phyloP scores from a whole-genome alignment of 2,797 vertebrate species.

The Triplophysa bombifrons region DNA sequence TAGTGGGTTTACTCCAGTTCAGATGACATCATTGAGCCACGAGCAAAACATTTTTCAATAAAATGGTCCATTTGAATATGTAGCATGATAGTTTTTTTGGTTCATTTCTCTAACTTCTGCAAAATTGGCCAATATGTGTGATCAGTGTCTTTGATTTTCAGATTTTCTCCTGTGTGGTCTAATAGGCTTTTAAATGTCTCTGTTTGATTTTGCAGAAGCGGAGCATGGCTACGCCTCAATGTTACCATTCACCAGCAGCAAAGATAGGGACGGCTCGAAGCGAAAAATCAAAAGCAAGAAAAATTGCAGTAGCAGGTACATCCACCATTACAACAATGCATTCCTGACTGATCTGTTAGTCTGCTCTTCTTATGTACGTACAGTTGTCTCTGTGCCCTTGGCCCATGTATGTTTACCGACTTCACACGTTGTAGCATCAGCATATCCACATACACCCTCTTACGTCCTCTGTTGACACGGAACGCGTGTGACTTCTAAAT shows the following conservation, averaged over 20 bases:
- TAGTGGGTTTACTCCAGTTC: slow-evolving; percentile 82
- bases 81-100: not conserved
- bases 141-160: slow-evolving; percentile 34
- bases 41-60: slow-evolving; percentile 53
- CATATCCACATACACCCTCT: not conserved
- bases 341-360: not conserved
- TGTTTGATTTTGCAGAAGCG: slow-evolving; percentile 84
- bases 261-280: slow-evolving; percentile 87
- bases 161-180: not conserved
- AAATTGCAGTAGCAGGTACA: slow-evolving; percentile 91
- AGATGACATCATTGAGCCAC: slow-evolving; percentile 84
- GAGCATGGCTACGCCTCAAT: slow-evolving; percentile 96
- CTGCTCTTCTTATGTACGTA: not conserved
- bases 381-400: not conserved
- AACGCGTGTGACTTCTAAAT: slow-evolving; percentile 5
- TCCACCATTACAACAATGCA: slow-evolving; percentile 13
- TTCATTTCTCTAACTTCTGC: not conserved
- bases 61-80: not conserved
- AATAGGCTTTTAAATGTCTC: slow-evolving; percentile 62
- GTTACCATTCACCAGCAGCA: slow-evolving; percentile 87
- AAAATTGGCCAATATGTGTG: not conserved
- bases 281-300: slow-evolving; percentile 91
- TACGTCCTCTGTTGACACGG: not conserved
- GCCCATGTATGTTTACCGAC: not conserved
- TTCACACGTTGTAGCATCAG: not conserved